These are phyloP conservation scores for Microtus oregoni DNA, from an alignment of 2,113 vertebrate species.

Conservation along the genomic window DNA sequence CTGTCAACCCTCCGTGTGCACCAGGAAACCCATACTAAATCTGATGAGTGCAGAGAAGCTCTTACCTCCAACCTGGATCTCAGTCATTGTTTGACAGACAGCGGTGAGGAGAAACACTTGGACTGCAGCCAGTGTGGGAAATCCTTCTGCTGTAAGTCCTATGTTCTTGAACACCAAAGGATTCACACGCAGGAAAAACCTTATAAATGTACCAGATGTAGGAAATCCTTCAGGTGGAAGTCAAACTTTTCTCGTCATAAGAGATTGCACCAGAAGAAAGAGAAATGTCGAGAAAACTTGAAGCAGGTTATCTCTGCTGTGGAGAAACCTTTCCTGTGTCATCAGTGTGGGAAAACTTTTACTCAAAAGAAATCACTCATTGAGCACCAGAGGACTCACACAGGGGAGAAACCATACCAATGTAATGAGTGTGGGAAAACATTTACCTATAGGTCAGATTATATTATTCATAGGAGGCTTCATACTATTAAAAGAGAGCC, in stretches of 20 bases:
- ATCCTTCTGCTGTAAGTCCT: constrained; percentile 74
- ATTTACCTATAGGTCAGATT: constrained; percentile 60
- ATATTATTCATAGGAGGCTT: constrained; percentile 67
- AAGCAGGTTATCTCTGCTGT: neutral
- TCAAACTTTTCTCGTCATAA: constrained; percentile 78
- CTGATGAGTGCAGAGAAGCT: neutral
- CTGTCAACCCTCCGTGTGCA: constrained; percentile 69
- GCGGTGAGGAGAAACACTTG: constrained; percentile 68
- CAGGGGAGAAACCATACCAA: neutral
- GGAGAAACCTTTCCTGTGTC: constrained; percentile 58
- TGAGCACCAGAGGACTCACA: constrained; percentile 69
- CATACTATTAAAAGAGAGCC: neutral
- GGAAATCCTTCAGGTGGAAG: constrained; percentile 76
- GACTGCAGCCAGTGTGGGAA: constrained; percentile 83
- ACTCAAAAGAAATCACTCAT: constrained; percentile 53
- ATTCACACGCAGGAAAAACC: constrained; percentile 81
- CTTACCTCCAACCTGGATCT: neutral
- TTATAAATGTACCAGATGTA: constrained; percentile 71
- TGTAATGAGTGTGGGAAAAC: constrained; percentile 55
- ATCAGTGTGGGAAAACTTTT: constrained; percentile 70
- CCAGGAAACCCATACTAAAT: constrained; percentile 44
- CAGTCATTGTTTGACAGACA: neutral
- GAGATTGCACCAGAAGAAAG: constrained; percentile 56
- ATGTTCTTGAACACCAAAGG: constrained; percentile 73
- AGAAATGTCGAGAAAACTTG: neutral